Conservation (phyloP, 92 coral and sea anemone genomes). For the Blastomussa wellsi region DNA sequence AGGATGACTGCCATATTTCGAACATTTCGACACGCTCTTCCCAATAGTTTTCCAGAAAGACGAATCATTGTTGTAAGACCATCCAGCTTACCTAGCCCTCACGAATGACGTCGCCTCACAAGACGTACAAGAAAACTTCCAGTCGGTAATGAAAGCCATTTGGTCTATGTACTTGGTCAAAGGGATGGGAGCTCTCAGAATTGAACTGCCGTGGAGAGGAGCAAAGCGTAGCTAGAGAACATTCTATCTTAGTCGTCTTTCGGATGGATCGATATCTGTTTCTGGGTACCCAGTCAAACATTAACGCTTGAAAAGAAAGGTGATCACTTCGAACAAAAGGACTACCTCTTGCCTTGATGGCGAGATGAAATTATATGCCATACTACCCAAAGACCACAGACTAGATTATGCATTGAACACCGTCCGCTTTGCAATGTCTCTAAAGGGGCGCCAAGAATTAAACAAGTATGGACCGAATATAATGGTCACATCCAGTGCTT, state of each 20-base stretch:
- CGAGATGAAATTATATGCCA: conserved; percentile 35
- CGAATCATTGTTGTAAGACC: conserved; percentile 34
- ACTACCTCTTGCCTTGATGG: conserved; percentile 40
- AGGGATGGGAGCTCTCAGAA: conserved; percentile 48
- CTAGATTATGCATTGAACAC: conserved; percentile 32
- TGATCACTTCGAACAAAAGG: conserved; percentile 20
- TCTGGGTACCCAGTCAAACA: conserved; percentile 38
- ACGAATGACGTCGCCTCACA: conserved; percentile 37
- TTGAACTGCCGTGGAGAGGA: conserved; percentile 43
- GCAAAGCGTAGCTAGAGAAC: conserved; percentile 48
- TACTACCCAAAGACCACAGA: conserved; percentile 26
- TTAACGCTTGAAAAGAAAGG: conserved; percentile 21
- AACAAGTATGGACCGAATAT: conserved; percentile 42
- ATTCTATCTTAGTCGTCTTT: conserved; percentile 35
- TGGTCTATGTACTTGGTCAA: conserved; percentile 46
- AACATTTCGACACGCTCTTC: conserved; percentile 36
- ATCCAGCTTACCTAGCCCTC: conserved; percentile 31
- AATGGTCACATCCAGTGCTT: conserved; percentile 51
- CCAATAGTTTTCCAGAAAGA: conserved; percentile 41
- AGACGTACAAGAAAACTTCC: conserved; percentile 40
- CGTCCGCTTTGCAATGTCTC: conserved; percentile 50
- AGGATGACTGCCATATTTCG: conserved; percentile 46
- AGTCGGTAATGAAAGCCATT: conserved; percentile 30
- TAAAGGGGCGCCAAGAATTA: conserved; percentile 40
- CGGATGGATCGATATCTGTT: conserved; percentile 47